phyloP scores from a whole-genome alignment of 2,888 invertebrate species.

The Cabera pusaria region DNA sequence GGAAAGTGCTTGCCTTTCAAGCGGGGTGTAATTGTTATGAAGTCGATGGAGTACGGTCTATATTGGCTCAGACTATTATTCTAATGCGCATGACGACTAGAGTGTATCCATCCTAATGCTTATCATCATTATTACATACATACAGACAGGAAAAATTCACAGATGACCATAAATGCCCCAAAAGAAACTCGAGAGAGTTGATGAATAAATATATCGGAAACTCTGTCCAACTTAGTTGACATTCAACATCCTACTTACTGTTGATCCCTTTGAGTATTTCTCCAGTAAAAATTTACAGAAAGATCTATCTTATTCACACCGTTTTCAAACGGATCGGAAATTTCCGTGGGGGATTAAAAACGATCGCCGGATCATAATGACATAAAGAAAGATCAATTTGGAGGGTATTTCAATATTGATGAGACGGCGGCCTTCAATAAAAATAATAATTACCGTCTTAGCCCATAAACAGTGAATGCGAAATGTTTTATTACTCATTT shows the following conservation, averaged over 20 bases:
- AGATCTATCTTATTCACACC: constrained; percentile 10
- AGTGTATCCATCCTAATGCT: no score
- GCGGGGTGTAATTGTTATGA: no score
- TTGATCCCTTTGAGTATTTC: constrained; percentile 13
- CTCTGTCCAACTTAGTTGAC: constrained; percentile 1
- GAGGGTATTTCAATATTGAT: constrained; percentile 69
- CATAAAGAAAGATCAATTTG: constrained; percentile 59
- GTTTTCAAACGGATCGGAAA: constrained; percentile 36
- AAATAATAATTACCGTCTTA: constrained; percentile 75
- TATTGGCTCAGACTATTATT: no score
- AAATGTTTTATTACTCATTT: constrained; percentile 46
- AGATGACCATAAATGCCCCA: no score
- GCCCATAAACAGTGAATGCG: constrained; percentile 61
- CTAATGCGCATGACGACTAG: no score
- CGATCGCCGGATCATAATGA: constrained; percentile 49
- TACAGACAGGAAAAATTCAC: no score
- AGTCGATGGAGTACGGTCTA: no score
- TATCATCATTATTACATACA: no score
- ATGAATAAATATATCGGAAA: no score
- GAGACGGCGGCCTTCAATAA: constrained; percentile 63
- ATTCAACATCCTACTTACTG: background rate
- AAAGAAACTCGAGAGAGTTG: no score
- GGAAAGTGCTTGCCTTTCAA: no score
- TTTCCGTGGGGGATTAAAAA: constrained; percentile 46
- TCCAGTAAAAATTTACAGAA: constrained; percentile 16